A percentile compares a stretch with the other conserved stretches of the same genome.
phyloP scores from a whole-genome alignment of 2,888 invertebrate genomes.

The Tipula confusa region DNA sequence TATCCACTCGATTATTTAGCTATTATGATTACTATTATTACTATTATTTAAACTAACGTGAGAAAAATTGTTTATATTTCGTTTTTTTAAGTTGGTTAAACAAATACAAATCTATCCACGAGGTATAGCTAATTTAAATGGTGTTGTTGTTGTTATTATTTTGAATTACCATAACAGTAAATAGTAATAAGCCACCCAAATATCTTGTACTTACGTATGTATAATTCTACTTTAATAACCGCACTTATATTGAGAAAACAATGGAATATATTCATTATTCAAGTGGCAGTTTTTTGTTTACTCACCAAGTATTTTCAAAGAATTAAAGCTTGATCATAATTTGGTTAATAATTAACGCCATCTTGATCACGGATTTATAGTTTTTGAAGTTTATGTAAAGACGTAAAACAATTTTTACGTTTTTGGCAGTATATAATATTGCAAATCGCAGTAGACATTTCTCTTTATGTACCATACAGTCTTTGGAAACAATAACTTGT shows the following conservation, averaged over 20 bases:
- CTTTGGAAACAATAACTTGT: too few species aligned
- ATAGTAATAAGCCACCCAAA: slow-evolving; percentile 6
- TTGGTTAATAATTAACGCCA: neutral
- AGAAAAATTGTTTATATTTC: neutral
- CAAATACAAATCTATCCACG: neutral
- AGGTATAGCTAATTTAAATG: neutral
- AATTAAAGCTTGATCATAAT: neutral
- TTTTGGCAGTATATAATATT: too few species aligned
- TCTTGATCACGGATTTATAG: neutral
- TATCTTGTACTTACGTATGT: neutral
- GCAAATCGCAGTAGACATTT: too few species aligned
- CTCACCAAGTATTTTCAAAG: too few species aligned
- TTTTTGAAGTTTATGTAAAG: too few species aligned
- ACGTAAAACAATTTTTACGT: too few species aligned
- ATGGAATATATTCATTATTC: neutral
- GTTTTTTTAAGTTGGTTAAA: too few species aligned
- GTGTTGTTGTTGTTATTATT: neutral
- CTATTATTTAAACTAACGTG: neutral
- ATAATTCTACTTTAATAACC: neutral
- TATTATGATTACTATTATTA: neutral
- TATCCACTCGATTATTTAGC: neutral
- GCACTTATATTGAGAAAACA: neutral
- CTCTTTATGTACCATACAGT: too few species aligned
- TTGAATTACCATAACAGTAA: neutral
- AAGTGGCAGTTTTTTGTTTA: neutral